Base-by-base conservation (phyloP, 2,113 vertebrate genomes). In the Mobula hypostoma region DNA sequence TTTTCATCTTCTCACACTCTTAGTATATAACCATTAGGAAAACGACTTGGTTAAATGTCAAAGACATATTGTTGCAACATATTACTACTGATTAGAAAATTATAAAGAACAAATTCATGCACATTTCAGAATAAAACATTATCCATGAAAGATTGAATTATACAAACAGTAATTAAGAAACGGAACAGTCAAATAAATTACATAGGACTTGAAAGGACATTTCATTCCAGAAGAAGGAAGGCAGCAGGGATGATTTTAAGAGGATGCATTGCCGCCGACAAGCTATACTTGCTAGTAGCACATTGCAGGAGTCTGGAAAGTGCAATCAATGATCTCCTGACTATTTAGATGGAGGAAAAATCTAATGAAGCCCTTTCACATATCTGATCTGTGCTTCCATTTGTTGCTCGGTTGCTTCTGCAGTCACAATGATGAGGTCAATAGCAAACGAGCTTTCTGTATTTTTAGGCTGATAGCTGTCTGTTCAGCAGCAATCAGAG, bases 1-100 rank as follows among this genome's bases (percentile, higher is more conserved):
- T 98, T 97, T 97, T 98, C 97, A 97, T 97, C 96, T 96, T 95
- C 56, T 95, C 96, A 96, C 96, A 96, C 97, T 97, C 97, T 97
- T 97, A 96, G 95, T 96, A 96, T 96, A 97, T 97, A 97, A 97
- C 97, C 96, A 96, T 95, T 96, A 96, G 95, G 95, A 96, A 97
- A 97, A 97, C 97, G 95, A 96, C 96, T 96, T 96, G 96, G 96
- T 97, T 96, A 96, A 96, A 95, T 96, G 97, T 96, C 96, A 97
- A 97, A 97, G 96, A 9, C 96, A 97, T 96, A 97, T 96, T 96
- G 96, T 95, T 88, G 95, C 91, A 95, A 91, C 94, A 95, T 96
- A 96, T 97, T 95, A 96, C 96, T 96, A 96, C 95, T 95, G 95
- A 94, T 95, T 96, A 95, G 95, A 94, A 92, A 94, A 78, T 94